phyloP scores from a whole-genome alignment of 1,140 invertebrate genomes.

The Helicorthomorpha holstii region DNA sequence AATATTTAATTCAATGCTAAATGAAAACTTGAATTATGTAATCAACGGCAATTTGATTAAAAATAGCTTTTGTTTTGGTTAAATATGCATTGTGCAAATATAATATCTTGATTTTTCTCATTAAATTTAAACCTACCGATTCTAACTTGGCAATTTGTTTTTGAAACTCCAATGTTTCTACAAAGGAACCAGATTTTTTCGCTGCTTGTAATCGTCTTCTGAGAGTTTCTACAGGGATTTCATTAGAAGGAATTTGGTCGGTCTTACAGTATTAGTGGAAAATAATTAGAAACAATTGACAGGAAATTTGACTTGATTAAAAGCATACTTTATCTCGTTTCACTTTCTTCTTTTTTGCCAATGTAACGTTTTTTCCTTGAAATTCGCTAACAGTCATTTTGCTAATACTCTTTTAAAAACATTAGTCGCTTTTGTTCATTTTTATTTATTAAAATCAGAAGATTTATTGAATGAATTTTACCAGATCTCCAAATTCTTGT shows the following conservation, averaged over 20 bases:
- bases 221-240: constrained; percentile 1
- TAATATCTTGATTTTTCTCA: too few relatives aligned
- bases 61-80: too few relatives aligned
- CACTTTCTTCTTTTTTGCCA: neutral
- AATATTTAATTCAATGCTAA: too few relatives aligned
- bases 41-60: too few relatives aligned
- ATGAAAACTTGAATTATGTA: too few relatives aligned
- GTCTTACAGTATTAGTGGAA: neutral
- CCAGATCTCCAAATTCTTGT: constrained; percentile 36
- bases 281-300: neutral
- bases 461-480: constrained; percentile 4
- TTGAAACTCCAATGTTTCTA: neutral
- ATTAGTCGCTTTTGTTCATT: neutral
- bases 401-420: neutral
- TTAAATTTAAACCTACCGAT: constrained; percentile 7
- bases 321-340: neutral
- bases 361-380: neutral
- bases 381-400: neutral
- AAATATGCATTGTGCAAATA: too few relatives aligned
- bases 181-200: neutral
- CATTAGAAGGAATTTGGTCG: neutral
- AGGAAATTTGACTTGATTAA: neutral
- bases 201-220: constrained; percentile 2
- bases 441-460: neutral
- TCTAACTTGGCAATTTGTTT: neutral